Base-by-base conservation (phyloP, 2,888 invertebrate species). In the Campoplex capitator region DNA sequence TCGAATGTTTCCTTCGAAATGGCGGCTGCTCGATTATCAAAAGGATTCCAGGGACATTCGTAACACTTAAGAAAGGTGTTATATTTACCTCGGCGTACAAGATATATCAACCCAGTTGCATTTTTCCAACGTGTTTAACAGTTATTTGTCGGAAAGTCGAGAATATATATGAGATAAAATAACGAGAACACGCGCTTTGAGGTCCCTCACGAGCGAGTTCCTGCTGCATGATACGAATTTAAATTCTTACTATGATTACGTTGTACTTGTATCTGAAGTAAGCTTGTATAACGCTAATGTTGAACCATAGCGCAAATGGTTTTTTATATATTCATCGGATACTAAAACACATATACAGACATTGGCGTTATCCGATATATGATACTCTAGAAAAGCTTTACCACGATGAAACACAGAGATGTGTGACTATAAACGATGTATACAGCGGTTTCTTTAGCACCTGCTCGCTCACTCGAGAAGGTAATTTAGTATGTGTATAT, bases 371-470 rank as follows among this genome's bases (percentile, higher is more conserved):
- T 67, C 70, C 35, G 70, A 84, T 84, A 77, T 86, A 81, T 70
- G 56, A 77, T 77, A 83, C 68, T 54, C 65, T 84, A 51, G 83
- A 73, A 73, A 84, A 70, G 51, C 67, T 74, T 48, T 54, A 74
- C 73, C 82, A 75, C 70, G 75, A 56, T 87, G 35, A 56, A 67
- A 83, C 56, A 75, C 65, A 77, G 79, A 87, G 79, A 83, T 85
- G 86, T 86, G 87, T 85, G 87, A 85, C 87, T 79, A 80, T 87
- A 85, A 87, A 85, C 85, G 84, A 87, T 84, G 67, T 71, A 71
- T 71, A 82, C 42, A 77, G 79, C 76, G 79, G 83, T 83, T 83
- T 85, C 85, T 75, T 87, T 87, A 83, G 84, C 87, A 87, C 87
- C 87, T 87, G 87, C 85, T 79, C 70, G 78, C 76, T 82, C 74